A percentile compares a stretch with the other conserved stretches of the same genome.
phyloP scores from a whole-genome alignment of 2,797 vertebrate genomes.

The Falco peregrinus region DNA sequence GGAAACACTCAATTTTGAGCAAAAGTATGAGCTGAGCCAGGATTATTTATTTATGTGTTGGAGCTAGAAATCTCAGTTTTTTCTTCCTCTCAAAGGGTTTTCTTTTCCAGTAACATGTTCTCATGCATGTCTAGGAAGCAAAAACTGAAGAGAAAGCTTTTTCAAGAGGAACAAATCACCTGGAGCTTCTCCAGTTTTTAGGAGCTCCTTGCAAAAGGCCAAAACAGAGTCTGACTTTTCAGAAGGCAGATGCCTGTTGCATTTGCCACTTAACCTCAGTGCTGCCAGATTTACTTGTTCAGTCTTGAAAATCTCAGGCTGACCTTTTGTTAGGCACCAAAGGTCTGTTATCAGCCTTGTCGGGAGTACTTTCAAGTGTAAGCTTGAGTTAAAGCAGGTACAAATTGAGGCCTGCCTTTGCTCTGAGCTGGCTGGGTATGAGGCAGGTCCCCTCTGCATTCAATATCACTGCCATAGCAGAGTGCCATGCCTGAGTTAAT shows the following conservation, averaged over 20 bases:
- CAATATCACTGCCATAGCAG: neutral
- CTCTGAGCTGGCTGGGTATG: neutral
- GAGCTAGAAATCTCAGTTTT: neutral
- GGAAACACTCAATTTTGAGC: conserved; percentile 25
- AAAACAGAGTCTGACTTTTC: neutral
- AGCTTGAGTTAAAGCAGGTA: neutral
- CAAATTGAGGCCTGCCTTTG: neutral
- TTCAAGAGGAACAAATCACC: neutral
- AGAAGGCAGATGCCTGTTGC: neutral
- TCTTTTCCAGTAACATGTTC: neutral
- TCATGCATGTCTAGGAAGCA: neutral
- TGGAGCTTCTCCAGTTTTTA: neutral
- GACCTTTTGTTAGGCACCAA: neutral
- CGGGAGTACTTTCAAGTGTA: neutral
- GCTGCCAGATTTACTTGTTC: neutral
- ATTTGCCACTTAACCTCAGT: neutral
- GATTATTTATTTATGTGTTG: conserved; percentile 25
- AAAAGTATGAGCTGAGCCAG: neutral
- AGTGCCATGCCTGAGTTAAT: neutral
- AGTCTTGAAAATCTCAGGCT: neutral
- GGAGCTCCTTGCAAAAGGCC: neutral
- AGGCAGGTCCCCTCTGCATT: neutral
- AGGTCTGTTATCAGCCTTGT: neutral
- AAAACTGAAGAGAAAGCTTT: neutral
- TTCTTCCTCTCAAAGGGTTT: neutral